These are phyloP conservation scores for Pongo pygmaeus DNA, from an alignment of 2,113 vertebrate species.

Conservation along the genomic window DNA sequence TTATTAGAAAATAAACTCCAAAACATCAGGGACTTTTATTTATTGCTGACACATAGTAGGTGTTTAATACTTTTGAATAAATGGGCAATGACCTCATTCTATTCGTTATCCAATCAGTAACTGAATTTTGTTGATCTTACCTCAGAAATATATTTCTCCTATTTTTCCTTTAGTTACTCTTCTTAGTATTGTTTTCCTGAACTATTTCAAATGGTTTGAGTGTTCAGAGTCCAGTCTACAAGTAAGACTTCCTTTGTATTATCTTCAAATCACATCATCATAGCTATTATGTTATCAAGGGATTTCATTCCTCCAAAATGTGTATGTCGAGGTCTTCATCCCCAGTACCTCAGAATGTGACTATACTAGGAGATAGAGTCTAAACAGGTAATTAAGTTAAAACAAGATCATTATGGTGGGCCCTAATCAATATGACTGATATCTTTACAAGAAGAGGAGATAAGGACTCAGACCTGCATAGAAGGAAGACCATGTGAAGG, in stretches of 20 bases:
- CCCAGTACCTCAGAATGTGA: background rate
- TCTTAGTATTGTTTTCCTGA: background rate
- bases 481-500: background rate
- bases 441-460: background rate
- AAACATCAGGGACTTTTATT: background rate
- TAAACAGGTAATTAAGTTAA: background rate
- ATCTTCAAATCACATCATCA: background rate
- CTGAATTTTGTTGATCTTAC: background rate
- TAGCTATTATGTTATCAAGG: background rate
- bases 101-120: background rate
- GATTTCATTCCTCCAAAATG: background rate
- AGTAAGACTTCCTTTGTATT: background rate
- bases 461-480: background rate
- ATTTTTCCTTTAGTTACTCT: background rate
- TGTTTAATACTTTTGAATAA: slow-evolving; percentile 3
- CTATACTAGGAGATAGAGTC: background rate
- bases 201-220: background rate
- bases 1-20: background rate
- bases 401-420: background rate
- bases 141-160: background rate
- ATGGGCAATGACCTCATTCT: background rate
- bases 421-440: background rate
- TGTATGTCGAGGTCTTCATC: background rate
- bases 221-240: background rate
- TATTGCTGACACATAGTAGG: background rate